phyloP scores from a whole-genome alignment of 2,113 vertebrate genomes.

The Globicephala melas region DNA sequence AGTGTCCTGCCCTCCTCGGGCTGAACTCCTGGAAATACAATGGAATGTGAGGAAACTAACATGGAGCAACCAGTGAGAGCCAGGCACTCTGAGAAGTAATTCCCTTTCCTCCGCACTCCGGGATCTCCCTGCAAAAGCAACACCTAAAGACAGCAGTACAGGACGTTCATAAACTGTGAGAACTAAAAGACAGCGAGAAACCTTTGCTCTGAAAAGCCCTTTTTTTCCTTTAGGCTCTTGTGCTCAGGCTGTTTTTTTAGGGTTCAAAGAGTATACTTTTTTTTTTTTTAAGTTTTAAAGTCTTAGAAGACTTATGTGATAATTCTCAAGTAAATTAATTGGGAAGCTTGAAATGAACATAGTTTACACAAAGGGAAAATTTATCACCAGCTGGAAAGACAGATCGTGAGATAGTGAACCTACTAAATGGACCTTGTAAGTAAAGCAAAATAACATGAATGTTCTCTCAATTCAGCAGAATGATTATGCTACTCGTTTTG shows the following conservation, averaged over 20 bases:
- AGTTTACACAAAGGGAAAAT: background rate
- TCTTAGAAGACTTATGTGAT: background rate
- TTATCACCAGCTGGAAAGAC: background rate
- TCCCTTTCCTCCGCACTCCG: background rate
- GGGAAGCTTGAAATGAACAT: background rate
- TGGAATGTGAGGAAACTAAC: background rate
- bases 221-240: background rate
- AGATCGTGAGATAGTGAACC: background rate
- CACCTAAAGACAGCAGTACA: background rate
- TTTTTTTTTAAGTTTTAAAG: slow-evolving; percentile 32
- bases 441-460: slow-evolving; percentile 6
- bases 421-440: background rate
- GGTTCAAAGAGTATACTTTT: background rate
- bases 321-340: background rate
- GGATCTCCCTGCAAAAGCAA: background rate
- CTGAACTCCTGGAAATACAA: background rate
- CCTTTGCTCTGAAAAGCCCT: background rate
- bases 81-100: background rate
- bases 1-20: background rate
- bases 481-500: background rate
- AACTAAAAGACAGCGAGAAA: background rate
- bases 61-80: background rate
- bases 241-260: background rate
- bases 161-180: background rate
- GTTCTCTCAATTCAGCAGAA: background rate